Percentiles rank a stretch among this genome's conserved stretches.
phyloP scores from a whole-genome alignment of 2,113 vertebrate genomes.

The Argyrosomus japonicus region DNA sequence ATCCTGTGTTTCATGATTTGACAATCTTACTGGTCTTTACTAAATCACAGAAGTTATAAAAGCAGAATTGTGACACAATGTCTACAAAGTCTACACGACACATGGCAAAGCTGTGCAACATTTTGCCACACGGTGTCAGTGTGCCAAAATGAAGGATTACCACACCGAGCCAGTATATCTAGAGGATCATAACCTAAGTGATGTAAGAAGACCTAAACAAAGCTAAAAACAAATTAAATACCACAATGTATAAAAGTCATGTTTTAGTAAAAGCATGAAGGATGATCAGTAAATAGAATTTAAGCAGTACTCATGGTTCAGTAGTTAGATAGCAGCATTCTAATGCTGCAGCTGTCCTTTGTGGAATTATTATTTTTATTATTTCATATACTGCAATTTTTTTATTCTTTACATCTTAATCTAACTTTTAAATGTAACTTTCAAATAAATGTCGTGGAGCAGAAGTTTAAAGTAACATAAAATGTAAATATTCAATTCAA shows the following conservation, averaged over 20 bases:
- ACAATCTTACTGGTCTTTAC: no score
- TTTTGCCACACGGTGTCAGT: conserved; percentile 69
- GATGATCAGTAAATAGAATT: background rate
- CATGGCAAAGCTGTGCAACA: background rate
- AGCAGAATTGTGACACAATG: no score
- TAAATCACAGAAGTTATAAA: no score
- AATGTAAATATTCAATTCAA: background rate
- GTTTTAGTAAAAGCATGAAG: background rate
- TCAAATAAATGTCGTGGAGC: background rate
- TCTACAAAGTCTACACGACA: background rate
- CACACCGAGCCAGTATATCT: background rate
- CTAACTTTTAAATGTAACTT: background rate
- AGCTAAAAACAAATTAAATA: background rate
- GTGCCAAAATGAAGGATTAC: conserved; percentile 18
- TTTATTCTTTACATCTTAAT: background rate
- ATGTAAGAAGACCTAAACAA: background rate
- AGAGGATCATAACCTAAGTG: no score
- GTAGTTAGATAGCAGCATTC: no score
- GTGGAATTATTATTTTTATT: background rate
- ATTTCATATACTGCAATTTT: background rate
- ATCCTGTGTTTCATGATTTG: no score
- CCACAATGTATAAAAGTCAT: background rate
- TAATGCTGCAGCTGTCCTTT: background rate
- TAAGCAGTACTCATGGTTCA: background rate
- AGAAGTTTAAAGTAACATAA: background rate